phyloP scores from a whole-genome alignment of 1,140 invertebrate species.

The Meloidogyne chitwoodi region DNA sequence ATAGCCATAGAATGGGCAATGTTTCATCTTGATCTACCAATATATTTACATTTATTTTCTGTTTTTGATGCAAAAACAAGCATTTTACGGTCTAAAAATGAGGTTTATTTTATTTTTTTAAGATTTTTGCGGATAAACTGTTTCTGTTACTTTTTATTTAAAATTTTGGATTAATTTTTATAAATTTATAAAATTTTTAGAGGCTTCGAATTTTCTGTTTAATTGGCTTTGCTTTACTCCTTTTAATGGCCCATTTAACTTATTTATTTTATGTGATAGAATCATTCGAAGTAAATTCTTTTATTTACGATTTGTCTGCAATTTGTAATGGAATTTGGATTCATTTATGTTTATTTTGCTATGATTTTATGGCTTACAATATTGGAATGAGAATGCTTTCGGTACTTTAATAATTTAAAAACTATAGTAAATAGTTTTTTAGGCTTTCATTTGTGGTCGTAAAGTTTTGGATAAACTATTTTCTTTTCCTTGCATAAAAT shows the following conservation, averaged over 20 bases:
- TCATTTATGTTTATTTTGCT: conserved; percentile 38
- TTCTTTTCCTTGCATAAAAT: conserved; percentile 5
- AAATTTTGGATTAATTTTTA: no score
- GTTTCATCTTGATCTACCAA: conserved; percentile 32
- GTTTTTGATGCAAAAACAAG: conserved; percentile 23
- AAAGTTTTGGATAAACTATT: conserved; percentile 27
- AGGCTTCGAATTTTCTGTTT: conserved; percentile 19
- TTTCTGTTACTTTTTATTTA: no score
- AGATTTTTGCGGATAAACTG: background rate
- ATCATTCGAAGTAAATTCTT: conserved; percentile 31
- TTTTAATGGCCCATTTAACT: conserved; percentile 35
- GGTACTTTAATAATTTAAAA: background rate
- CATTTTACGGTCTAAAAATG: conserved; percentile 8
- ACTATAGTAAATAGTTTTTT: background rate
- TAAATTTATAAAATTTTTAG: no score
- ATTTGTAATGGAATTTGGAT: conserved; percentile 42
- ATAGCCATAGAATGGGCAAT: conserved; percentile 37
- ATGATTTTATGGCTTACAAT: conserved; percentile 18
- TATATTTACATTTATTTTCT: conserved; percentile 45
- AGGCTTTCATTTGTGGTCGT: conserved; percentile 16
- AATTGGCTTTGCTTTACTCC: conserved; percentile 33
- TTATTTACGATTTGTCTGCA: conserved; percentile 36
- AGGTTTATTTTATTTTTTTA: background rate
- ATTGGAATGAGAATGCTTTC: background rate
- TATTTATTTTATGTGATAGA: conserved; percentile 43